These are phyloP conservation scores for Centropus bengalensis DNA, from an alignment of 2,113 vertebrate genomes.

Conservation along the genomic window DNA sequence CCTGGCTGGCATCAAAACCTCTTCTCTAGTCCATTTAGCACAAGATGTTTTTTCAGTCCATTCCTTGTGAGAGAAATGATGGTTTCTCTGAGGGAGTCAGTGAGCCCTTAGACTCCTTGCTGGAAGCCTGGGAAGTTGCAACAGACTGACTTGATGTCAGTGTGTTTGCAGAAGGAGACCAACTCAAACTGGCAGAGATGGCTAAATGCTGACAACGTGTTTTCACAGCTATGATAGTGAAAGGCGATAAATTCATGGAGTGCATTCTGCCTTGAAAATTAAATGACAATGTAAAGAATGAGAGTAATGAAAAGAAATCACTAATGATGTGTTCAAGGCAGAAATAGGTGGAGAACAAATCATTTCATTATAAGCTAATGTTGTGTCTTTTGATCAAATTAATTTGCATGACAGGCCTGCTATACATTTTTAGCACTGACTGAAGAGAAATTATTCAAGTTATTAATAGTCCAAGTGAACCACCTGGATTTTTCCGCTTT, in stretches of 20 bases:
- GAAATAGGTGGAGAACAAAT: neutral
- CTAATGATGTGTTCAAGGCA: neutral
- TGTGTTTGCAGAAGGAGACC: neutral
- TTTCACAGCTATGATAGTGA: neutral
- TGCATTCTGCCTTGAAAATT: neutral
- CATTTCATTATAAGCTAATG: neutral
- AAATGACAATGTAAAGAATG: neutral
- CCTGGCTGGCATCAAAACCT: neutral
- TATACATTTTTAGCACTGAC: neutral
- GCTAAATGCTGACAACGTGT: neutral
- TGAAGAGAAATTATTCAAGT: neutral
- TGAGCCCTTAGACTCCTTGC: neutral
- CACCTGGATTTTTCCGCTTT: neutral
- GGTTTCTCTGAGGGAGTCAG: neutral
- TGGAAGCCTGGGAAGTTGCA: neutral
- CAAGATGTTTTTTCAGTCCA: neutral
- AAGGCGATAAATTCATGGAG: neutral
- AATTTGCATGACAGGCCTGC: neutral
- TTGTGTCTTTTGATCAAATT: neutral
- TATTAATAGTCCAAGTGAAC: neutral
- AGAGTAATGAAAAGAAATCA: neutral
- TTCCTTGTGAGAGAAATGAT: neutral
- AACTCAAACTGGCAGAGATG: neutral
- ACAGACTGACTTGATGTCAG: neutral
- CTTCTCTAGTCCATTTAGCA: neutral